phyloP scores from a whole-genome alignment of 2,888 invertebrate species.

The Pseudococcus jackbeardsleyi region DNA sequence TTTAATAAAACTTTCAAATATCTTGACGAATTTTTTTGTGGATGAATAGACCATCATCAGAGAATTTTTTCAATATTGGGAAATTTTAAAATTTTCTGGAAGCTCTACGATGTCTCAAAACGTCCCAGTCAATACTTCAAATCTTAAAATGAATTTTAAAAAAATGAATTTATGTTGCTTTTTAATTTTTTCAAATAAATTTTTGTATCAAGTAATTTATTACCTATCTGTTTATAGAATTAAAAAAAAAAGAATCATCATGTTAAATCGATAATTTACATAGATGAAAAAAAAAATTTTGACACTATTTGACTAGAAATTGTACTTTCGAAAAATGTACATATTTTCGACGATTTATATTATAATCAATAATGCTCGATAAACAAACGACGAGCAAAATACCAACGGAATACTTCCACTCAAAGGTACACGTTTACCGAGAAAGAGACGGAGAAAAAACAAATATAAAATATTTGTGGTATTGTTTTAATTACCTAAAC shows the following conservation, averaged over 20 bases:
- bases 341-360: neutral
- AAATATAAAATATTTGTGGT: constrained; percentile 30
- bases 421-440: neutral
- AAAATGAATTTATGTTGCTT: neutral
- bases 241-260: neutral
- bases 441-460: neutral
- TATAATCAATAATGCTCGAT: neutral
- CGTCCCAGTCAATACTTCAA: no score
- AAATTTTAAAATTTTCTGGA: no score
- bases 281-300: neutral
- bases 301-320: neutral
- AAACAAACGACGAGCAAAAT: neutral
- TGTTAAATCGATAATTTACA: neutral
- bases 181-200: neutral
- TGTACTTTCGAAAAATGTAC: neutral
- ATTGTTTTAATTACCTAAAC: constrained; percentile 24
- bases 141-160: no score
- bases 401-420: neutral
- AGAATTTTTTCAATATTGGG: no score
- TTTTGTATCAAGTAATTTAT: neutral
- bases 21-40: no score
- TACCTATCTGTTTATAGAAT: no score
- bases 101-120: no score
- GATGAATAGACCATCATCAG: no score
- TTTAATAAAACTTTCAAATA: no score